Percentiles rank a stretch among this genome's conserved stretches.
phyloP scores from a whole-genome alignment of 2,113 vertebrate genomes.

The Madoqua kirkii region DNA sequence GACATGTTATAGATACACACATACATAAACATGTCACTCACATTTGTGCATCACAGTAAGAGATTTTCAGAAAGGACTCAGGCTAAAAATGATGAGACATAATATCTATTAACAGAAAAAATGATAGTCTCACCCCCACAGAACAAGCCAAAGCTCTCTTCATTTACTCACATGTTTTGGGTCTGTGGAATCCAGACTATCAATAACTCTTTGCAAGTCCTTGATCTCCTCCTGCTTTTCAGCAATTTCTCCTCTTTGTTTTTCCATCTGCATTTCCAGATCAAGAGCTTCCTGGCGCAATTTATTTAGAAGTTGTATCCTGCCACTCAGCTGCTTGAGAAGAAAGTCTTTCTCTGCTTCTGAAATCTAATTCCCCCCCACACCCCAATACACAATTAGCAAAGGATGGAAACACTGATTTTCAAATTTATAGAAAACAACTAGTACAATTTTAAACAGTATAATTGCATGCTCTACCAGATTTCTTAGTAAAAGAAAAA shows the following conservation, averaged over 20 bases:
- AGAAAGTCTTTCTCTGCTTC: constrained; percentile 81
- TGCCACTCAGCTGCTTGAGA: constrained; percentile 80
- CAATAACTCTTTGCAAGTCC: constrained; percentile 74
- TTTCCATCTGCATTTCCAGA: constrained; percentile 83
- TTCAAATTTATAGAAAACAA: not conserved
- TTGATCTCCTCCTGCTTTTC: constrained; percentile 79
- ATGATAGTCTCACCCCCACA: not conserved
- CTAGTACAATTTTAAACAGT: not conserved
- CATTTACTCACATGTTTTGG: constrained; percentile 83
- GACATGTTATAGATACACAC: accelerated
- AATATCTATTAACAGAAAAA: not conserved
- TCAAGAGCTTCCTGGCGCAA: constrained; percentile 79
- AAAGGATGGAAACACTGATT: constrained; percentile 4
- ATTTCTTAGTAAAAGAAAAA: constrained; percentile 15
- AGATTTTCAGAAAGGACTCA: constrained; percentile 18
- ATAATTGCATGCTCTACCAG: not conserved
- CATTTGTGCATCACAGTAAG: not conserved
- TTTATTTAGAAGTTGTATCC: constrained; percentile 78
- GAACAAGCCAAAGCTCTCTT: not conserved
- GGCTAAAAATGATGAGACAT: not conserved
- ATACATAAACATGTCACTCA: not conserved
- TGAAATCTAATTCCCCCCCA: constrained; percentile 76
- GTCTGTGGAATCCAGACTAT: constrained; percentile 77
- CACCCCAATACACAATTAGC: constrained; percentile 35
- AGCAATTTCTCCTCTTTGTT: constrained; percentile 77